Base-by-base conservation (phyloP, 2,888 invertebrate genomes). In the Habroteleia sp. region DNA sequence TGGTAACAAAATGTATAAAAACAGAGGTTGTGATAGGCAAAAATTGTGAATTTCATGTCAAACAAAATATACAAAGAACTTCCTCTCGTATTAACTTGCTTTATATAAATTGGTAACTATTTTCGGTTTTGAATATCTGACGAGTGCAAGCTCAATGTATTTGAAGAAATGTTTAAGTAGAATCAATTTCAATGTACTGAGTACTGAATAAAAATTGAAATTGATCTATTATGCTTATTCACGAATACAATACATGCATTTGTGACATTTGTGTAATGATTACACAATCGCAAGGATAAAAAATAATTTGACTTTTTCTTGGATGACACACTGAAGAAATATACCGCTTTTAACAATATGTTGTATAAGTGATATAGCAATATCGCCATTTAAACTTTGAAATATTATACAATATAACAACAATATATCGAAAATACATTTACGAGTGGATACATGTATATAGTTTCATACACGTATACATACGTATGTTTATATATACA, bases 391-490 rank as follows among this genome's bases (percentile, higher is more conserved):
- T 73, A 65, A 73, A 73, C 72, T 73, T 65, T 73, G 50, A 65
- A 58, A 50, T 73, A 48, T 72, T 63, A 58, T 73, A 73, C 73
- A 73, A 65, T 73, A 66, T 73, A 73, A 73, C 65, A 73, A 73
- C 73, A 65, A 73, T 73, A 73, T 73, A 73, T 66, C 73, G 73
- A 73, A 73, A 73, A 73, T 73, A 73, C 52, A 27, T 42, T 54
- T 48, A 63, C 41, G 56, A 62, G 63, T 63, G 41, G 14, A 56
- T 63, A 62, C 46, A 72, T 27, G 62, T 54, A 54, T 58, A 66
- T 29, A 17, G 11, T n/a, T 6, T 39, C 10, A 54, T 62, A 62
- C 41, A 54, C 54, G 29, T 62, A 58, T 48, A 41, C 25, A 3
- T 60, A 56, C 71, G 35, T 41, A 72, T 63, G 52, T 13, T 54